Evolutionary conservation across 30 jellyfish, hydroid and myxozoan species (phyloP).

Genomic region (Aurelia coerulea): DNA sequence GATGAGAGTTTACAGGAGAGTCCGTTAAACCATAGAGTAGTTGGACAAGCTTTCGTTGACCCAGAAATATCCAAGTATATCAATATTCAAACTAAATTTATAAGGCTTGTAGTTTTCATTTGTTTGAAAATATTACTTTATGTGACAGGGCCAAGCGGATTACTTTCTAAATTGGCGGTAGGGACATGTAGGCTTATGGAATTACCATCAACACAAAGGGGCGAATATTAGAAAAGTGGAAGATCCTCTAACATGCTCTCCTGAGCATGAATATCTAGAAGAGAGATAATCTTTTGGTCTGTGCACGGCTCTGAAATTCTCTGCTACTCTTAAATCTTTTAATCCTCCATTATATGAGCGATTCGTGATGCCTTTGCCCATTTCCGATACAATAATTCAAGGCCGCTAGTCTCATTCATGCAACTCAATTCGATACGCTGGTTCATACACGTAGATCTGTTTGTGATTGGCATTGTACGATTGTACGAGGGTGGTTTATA

Average conservation of each 20-base stretch:
- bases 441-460: too few species aligned
- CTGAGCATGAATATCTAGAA: slow-evolving; percentile 1
- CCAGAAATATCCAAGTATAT: slow-evolving; percentile 13
- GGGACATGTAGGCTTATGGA: slow-evolving; percentile 43
- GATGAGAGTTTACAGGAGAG: too few species aligned
- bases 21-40: too few species aligned
- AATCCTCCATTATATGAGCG: slow-evolving; percentile 20
- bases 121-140: slow-evolving; percentile 7
- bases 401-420: too few species aligned
- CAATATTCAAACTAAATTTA: slow-evolving; percentile 14
- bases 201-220: slow-evolving; percentile 40
- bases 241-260: slow-evolving; percentile 34
- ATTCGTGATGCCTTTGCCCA: slow-evolving; percentile 28
- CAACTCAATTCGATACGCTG: too few species aligned
- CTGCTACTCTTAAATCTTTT: slow-evolving; percentile 8
- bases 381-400: slow-evolving; percentile 14
- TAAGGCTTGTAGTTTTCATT: slow-evolving; percentile 28
- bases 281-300: slow-evolving; percentile 38
- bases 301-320: slow-evolving; percentile 26
- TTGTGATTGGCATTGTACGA: too few species aligned
- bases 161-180: slow-evolving; percentile 50
- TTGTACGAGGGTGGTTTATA: too few species aligned
- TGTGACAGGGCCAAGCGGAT: slow-evolving; percentile 50
- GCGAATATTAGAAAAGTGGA: not conserved
- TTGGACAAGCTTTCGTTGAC: slow-evolving; percentile 17